Evolutionary conservation across 1,140 invertebrate genomes (phyloP).

Genomic region (Lepidurus arcticus): DNA sequence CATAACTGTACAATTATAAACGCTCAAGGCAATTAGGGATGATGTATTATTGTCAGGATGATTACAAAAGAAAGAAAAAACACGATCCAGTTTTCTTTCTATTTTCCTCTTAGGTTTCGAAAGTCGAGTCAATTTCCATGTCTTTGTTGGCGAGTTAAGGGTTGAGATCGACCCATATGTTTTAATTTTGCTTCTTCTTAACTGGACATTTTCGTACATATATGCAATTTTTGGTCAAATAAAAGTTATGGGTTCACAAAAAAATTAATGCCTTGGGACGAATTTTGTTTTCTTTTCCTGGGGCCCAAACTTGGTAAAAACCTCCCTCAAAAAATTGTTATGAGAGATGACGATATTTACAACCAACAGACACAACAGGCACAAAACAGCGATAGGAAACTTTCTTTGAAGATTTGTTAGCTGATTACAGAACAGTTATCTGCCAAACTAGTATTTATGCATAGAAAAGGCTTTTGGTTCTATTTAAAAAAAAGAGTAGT

Average conservation of each 20-base stretch:
- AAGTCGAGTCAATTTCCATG: background rate
- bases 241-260: too few species aligned
- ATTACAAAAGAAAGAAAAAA: background rate
- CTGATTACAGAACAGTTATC: background rate
- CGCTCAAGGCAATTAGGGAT: slow-evolving; percentile 12
- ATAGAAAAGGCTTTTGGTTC: background rate
- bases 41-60: background rate
- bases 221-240: too few species aligned
- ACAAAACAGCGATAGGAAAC: slow-evolving; percentile 3
- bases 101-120: background rate
- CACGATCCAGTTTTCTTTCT: background rate
- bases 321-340: background rate
- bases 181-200: too few species aligned
- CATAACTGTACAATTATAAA: background rate
- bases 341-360: slow-evolving; percentile 17
- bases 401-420: background rate
- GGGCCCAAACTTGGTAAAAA: background rate
- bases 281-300: background rate
- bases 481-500: background rate
- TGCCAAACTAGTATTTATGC: background rate
- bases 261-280: background rate
- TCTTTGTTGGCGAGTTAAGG: too few species aligned
- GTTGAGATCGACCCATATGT: too few species aligned
- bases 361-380: background rate
- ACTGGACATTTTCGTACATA: too few species aligned